phyloP scores from a whole-genome alignment of 2,113 vertebrate species.

The Nibea albiflora region DNA sequence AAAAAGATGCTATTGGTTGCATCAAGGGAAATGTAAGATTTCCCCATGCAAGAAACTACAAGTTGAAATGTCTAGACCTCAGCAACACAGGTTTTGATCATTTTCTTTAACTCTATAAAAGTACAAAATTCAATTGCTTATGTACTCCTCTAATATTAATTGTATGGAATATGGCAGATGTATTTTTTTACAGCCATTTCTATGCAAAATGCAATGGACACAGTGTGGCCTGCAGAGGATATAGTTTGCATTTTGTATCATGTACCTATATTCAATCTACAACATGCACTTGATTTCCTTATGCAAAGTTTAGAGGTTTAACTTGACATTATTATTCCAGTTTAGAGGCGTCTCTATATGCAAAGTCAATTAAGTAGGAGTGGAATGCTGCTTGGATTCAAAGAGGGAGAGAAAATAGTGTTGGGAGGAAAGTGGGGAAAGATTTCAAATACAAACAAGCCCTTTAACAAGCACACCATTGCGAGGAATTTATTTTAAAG shows the following conservation, averaged over 20 bases:
- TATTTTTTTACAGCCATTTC: neutral
- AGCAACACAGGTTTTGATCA: neutral
- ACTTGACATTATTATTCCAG: conserved; percentile 63
- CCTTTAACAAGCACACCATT: conserved; percentile 66
- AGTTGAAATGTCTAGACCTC: neutral
- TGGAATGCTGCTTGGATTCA: conserved; percentile 25
- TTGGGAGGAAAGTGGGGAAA: conserved; percentile 31
- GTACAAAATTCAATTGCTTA: too few relatives aligned
- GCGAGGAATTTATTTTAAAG: conserved; percentile 73
- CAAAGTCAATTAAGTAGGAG: conserved; percentile 65
- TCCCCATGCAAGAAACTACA: neutral
- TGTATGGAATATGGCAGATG: too few relatives aligned
- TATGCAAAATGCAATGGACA: neutral
- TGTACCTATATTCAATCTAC: conserved; percentile 28
- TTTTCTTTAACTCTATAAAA: neutral
- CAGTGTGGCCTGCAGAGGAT: neutral
- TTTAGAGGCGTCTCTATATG: conserved; percentile 56
- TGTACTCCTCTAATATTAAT: too few relatives aligned
- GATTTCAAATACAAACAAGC: conserved; percentile 70
- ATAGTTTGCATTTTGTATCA: conserved; percentile 11
- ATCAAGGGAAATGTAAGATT: neutral
- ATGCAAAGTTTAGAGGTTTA: conserved; percentile 61
- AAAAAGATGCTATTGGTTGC: neutral
- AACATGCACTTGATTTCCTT: conserved; percentile 44
- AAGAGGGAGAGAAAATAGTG: conserved; percentile 19